phyloP scores from a whole-genome alignment of 53 echinoderm and acorn worm genomes.

The Mesocentrotus franciscanus region DNA sequence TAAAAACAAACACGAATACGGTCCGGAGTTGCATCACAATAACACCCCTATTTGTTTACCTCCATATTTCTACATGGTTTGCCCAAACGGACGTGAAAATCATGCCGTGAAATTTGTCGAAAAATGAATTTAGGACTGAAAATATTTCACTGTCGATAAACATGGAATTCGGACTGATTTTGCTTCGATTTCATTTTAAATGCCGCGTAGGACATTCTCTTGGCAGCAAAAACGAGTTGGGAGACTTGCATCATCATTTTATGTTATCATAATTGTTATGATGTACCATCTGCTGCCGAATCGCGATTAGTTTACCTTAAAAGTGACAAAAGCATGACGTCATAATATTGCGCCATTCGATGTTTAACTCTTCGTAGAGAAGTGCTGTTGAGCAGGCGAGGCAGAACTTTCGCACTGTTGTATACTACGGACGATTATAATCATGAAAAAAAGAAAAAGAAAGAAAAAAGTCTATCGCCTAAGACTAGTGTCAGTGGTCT shows the following conservation, averaged over 20 bases:
- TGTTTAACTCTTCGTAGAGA: too few relatives aligned
- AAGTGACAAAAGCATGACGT: conserved; percentile 36
- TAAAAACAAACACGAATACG: neutral
- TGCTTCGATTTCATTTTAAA: neutral
- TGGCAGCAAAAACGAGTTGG: neutral
- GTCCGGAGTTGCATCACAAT: neutral
- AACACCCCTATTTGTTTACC: neutral
- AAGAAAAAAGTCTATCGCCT: too few relatives aligned
- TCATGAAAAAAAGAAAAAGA: too few relatives aligned
- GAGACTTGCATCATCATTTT: neutral
- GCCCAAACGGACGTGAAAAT: neutral
- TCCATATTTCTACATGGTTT: neutral
- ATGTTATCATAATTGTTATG: neutral
- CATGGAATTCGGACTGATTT: neutral
- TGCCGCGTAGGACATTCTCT: neutral
- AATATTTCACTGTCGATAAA: neutral
- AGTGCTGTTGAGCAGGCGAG: neutral
- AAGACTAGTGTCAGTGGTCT: too few relatives aligned
- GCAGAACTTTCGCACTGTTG: neutral
- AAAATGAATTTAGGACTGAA: neutral
- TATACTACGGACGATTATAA: too few relatives aligned
- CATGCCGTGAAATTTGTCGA: neutral
- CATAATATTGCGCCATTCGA: conserved; percentile 10
- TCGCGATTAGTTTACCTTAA: conserved; percentile 3
- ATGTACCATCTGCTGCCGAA: neutral